Percentiles rank a stretch among this genome's conserved stretches.
Evolutionary conservation across 53 echinoderm and acorn worm genomes (phyloP).

Genomic region (Stichopus horrens): DNA sequence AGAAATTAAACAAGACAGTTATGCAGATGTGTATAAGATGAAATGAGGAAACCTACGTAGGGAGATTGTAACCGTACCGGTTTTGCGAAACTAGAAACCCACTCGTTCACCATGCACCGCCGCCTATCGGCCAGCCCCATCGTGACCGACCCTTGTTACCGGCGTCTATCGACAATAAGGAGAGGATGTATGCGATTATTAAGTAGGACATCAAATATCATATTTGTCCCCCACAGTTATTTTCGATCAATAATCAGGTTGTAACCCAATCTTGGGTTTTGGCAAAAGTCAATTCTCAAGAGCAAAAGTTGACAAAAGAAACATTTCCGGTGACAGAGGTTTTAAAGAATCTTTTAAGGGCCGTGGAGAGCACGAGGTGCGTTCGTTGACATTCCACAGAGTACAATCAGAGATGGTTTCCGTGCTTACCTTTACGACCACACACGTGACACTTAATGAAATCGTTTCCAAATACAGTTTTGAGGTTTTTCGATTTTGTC

Average conservation of each 20-base stretch:
- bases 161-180: background rate
- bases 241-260: background rate
- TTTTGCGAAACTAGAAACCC: background rate
- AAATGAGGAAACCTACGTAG: too few relatives aligned
- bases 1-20: too few relatives aligned
- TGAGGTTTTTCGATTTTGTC: background rate
- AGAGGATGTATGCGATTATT: background rate
- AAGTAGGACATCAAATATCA: constrained; percentile 36
- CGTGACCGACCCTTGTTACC: background rate
- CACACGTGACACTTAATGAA: constrained; percentile 8
- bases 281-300: constrained; percentile 21
- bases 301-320: constrained; percentile 24
- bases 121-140: background rate
- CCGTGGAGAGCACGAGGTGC: background rate
- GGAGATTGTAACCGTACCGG: background rate
- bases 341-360: background rate
- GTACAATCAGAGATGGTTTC: background rate
- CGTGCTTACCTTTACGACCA: constrained; percentile 26
- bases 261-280: constrained; percentile 4
- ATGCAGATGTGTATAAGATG: too few relatives aligned
- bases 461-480: background rate
- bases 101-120: background rate
- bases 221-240: constrained; percentile 34
- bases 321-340: constrained; percentile 35
- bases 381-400: constrained; percentile 7